A percentile compares a stretch with the other conserved stretches of the same genome.
Conservation (phyloP, 2,113 vertebrate species). For the Paradoxurus hermaphroditus region DNA sequence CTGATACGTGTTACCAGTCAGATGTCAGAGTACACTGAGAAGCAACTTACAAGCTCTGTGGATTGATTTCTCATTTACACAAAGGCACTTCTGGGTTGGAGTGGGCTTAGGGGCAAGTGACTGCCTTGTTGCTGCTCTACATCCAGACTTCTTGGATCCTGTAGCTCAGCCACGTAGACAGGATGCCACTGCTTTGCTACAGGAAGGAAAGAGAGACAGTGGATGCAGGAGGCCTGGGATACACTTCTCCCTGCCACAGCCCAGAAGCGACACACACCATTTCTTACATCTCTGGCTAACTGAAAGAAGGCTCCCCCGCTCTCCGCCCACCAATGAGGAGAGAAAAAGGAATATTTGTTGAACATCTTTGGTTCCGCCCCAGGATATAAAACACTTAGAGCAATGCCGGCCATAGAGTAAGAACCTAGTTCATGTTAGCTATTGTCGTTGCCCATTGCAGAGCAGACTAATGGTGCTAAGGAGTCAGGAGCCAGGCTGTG, state of each 20-base stretch:
- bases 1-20: neutral
- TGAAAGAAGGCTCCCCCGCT: neutral
- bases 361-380: neutral
- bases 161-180: neutral
- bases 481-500: neutral
- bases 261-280: neutral
- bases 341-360: neutral
- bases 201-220: neutral
- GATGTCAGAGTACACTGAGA: neutral
- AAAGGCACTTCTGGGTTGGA: neutral
- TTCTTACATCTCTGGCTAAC: neutral
- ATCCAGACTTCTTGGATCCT: neutral
- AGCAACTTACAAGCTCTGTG: neutral
- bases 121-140: neutral
- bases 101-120: neutral
- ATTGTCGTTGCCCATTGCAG: neutral
- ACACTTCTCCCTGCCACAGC: neutral
- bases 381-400: neutral
- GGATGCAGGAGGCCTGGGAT: neutral
- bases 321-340: neutral
- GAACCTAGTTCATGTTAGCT: neutral
- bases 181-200: neutral
- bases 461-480: neutral
- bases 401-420: neutral
- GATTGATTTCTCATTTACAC: neutral